Evolutionary conservation across 2,113 vertebrate genomes (phyloP).

Genomic region (Myrmophylax atrothorax): DNA sequence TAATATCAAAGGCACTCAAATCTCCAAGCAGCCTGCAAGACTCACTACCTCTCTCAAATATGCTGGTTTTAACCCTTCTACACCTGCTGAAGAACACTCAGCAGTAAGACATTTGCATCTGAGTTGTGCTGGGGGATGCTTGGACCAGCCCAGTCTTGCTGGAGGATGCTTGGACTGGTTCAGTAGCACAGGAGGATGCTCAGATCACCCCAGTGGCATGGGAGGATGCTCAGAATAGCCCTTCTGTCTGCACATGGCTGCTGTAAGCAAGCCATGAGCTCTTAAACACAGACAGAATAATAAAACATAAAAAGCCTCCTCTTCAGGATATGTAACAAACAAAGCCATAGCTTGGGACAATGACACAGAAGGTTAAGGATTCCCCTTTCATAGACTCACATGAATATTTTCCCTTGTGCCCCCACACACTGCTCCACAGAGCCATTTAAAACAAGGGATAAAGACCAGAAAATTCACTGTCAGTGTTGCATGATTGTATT

Average conservation of each 20-base stretch:
- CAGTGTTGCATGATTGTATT: rapidly evolving
- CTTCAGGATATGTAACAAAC: neutral
- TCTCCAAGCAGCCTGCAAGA: neutral
- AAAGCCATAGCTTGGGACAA: rapidly evolving
- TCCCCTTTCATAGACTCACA: neutral
- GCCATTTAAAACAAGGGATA: neutral
- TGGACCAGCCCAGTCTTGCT: rapidly evolving
- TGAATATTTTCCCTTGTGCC: neutral
- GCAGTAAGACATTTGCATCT: neutral
- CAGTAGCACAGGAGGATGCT: neutral
- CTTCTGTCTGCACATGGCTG: rapidly evolving
- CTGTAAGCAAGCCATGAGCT: neutral
- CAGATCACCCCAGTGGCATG: neutral
- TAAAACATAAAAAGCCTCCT: neutral
- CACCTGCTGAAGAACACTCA: neutral
- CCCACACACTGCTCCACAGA: rapidly evolving
- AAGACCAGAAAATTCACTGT: neutral
- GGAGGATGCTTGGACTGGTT: neutral
- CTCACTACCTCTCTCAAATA: neutral
- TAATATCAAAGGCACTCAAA: neutral
- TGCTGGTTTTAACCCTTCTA: neutral
- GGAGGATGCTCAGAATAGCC: neutral
- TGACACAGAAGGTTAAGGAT: neutral
- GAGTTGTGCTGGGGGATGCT: rapidly evolving
- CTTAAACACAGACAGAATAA: neutral